Conservation (phyloP, 2,797 vertebrate genomes). For the Antrozous pallidus region DNA sequence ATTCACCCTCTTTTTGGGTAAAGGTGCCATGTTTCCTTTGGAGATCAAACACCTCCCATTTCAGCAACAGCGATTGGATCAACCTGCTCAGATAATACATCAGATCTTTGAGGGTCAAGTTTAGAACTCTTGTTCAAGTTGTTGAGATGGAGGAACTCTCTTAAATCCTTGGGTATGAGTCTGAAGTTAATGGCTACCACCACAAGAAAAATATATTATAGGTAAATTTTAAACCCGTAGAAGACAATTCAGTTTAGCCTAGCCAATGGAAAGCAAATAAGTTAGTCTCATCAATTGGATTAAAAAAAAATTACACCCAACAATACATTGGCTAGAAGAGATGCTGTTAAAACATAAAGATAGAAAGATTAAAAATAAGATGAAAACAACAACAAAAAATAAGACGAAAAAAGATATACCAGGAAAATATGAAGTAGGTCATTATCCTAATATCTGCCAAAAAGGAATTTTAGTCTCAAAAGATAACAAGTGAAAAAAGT, state of each 20-base stretch:
- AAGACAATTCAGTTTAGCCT: neutral
- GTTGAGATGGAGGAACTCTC: neutral
- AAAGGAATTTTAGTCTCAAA: slow-evolving; percentile 27
- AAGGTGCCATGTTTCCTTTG: neutral
- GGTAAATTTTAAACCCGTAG: neutral
- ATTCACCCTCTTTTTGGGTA: neutral
- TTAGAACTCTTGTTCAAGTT: neutral
- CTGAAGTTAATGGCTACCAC: neutral
- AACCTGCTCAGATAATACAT: neutral
- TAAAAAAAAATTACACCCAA: slow-evolving; percentile 29
- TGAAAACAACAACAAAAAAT: too few species aligned
- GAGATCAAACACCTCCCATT: neutral
- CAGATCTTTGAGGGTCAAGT: neutral
- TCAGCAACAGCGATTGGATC: neutral
- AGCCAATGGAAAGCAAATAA: neutral
- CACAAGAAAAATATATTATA: neutral
- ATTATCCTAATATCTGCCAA: neutral
- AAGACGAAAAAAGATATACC: neutral
- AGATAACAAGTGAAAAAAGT: neutral
- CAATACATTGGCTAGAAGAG: neutral
- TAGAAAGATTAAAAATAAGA: neutral
- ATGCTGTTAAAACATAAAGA: neutral
- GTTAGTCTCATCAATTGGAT: neutral
- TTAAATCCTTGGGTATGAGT: neutral
- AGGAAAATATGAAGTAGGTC: neutral